Conservation (phyloP, 2,888 invertebrate species). For the Tetheella fluctuosa region DNA sequence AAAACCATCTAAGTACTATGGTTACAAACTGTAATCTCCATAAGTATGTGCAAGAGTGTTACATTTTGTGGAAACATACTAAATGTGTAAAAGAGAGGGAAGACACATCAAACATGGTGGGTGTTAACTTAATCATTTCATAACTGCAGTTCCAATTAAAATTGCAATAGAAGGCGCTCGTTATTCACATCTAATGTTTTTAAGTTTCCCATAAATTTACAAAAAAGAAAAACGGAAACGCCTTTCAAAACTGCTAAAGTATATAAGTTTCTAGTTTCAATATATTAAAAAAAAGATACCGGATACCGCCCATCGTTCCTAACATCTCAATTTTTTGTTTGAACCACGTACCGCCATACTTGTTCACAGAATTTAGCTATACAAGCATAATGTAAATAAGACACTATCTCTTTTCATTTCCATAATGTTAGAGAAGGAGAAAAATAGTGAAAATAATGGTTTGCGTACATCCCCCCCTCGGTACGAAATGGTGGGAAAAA, state of each 20-base stretch:
- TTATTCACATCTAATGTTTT: no score
- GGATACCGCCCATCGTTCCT: background rate
- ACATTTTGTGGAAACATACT: background rate
- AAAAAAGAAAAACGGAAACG: background rate
- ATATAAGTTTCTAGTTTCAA: no score
- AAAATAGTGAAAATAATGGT: slow-evolving; percentile 1
- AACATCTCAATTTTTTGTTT: background rate
- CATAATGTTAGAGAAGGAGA: slow-evolving; percentile 2
- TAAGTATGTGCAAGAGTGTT: background rate
- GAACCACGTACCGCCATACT: slow-evolving; percentile 2
- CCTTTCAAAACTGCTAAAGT: background rate
- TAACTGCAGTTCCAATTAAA: background rate
- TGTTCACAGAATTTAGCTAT: slow-evolving; percentile 7
- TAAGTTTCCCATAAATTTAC: background rate
- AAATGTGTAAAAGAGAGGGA: background rate
- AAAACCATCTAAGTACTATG: background rate
- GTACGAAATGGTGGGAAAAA: slow-evolving; percentile 8
- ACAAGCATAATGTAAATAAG: background rate
- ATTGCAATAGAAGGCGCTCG: background rate
- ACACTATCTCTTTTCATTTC: background rate
- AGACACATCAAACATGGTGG: background rate
- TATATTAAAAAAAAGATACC: background rate
- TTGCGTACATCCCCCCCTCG: background rate
- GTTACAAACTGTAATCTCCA: background rate
- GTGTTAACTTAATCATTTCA: background rate